Conservation (phyloP, 2,113 vertebrate species). For the Nestor notabilis region DNA sequence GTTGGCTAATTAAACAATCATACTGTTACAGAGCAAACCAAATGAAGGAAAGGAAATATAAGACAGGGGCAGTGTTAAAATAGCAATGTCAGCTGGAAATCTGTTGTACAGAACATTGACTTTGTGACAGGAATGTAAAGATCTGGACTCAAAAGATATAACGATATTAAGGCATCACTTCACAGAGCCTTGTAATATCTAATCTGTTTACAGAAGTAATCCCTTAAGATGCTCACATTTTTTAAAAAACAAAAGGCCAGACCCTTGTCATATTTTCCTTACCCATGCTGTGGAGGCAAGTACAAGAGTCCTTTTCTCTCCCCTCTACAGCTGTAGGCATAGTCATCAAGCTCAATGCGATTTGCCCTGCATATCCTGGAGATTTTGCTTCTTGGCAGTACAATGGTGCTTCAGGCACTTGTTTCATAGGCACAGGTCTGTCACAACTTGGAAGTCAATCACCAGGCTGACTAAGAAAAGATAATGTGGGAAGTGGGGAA, state of each 20-base stretch:
- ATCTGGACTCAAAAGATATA: background rate
- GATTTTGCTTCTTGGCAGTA: background rate
- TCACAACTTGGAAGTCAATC: background rate
- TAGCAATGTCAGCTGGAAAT: background rate
- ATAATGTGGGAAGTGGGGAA: background rate
- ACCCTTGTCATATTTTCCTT: background rate
- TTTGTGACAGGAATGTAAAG: background rate
- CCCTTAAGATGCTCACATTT: background rate
- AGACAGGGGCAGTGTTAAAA: background rate
- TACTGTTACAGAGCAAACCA: background rate
- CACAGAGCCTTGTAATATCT: background rate
- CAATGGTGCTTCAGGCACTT: background rate
- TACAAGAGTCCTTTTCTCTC: background rate
- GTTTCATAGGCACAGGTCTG: background rate
- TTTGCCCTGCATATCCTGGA: background rate
- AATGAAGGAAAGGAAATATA: background rate
- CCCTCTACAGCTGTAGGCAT: background rate
- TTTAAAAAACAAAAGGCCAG: background rate
- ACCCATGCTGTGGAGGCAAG: background rate
- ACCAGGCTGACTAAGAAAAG: background rate
- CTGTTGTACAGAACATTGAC: background rate
- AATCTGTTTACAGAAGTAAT: background rate
- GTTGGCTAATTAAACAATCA: background rate
- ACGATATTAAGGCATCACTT: background rate
- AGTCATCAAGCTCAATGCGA: background rate